Evolutionary conservation across 2,888 invertebrate species (phyloP), one percentile per base, ranked within the genome.

Genomic region (Tachina grossa): DNA sequence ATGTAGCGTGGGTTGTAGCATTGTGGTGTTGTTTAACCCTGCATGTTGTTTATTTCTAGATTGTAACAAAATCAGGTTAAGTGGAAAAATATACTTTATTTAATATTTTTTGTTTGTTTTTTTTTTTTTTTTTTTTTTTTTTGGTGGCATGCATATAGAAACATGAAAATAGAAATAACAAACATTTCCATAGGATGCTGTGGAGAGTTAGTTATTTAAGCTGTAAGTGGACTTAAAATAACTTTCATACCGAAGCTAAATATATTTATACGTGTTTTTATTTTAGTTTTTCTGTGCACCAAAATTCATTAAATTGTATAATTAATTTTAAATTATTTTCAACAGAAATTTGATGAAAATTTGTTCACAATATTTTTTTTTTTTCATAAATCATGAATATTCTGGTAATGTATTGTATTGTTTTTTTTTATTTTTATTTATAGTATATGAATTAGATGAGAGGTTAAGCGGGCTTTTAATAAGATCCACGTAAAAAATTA

Each of bases 11-110:
- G 79, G 57, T 68, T 55, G 65, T 43, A 78, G 65, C 57, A 45
- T 41, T 75, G 55, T 74, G 22, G 55, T 83, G 76, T 83, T 79
- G 49, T 83, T 75, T 71, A 61, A 51, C 49, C 22, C 49, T 47
- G 74, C 78, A 78, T 78, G 77, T 82, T 85, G 85, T 74, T 72
- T 84, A 69, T 80, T 76, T 83, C 55, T 72, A 79, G 65, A 80
- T 83, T 83, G 83, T 83, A 71, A 66, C 79, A 79, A 85, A 85
- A 83, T 83, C 83, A 85, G 85, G 85, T 85, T 85, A 85, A 85
- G 85, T 85, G 83, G 83, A 83, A 85, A 79, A 85, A 85, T 83
- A 83, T 75, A 81, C 74, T 74, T 51, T 74, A 74, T 80, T 74
- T 66, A 43, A 47, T 74, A 69, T 71, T 55, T 41, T 68, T 51